Evolutionary conservation across 2,888 invertebrate genomes (phyloP).

Genomic region (Alloplasta piceator): DNA sequence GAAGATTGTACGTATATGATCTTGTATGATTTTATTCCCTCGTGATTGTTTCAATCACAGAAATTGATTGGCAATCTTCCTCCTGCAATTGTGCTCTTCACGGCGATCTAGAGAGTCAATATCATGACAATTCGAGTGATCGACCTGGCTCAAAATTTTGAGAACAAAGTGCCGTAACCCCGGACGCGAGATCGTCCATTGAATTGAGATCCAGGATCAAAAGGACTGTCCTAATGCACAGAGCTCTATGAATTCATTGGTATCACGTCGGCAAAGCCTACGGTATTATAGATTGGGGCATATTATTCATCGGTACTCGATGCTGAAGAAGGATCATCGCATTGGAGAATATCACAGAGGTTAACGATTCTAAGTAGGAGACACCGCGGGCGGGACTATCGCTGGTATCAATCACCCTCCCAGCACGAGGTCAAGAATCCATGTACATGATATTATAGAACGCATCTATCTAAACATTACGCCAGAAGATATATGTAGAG

Average conservation of each 20-base stretch:
- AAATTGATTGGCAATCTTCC: no score
- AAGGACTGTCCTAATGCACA: no score
- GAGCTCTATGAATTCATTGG: not conserved
- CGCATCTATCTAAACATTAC: constrained; percentile 37
- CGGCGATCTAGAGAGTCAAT: no score
- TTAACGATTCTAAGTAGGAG: constrained; percentile 50
- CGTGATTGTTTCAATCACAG: no score
- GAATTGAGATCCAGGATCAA: no score
- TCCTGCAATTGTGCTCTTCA: no score
- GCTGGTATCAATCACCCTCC: constrained; percentile 50
- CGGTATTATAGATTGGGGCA: constrained; percentile 35
- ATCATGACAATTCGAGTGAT: no score
- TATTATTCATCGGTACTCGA: constrained; percentile 37
- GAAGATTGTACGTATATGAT: no score
- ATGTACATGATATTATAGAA: constrained; percentile 31
- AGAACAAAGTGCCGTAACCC: no score
- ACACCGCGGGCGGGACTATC: constrained; percentile 47
- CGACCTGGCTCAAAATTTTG: no score
- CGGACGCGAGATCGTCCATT: no score
- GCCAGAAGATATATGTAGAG: constrained; percentile 9
- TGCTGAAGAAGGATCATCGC: constrained; percentile 13
- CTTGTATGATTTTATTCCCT: no score
- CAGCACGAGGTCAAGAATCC: constrained; percentile 48
- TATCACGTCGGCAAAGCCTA: not conserved
- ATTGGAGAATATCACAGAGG: constrained; percentile 42